Evolutionary conservation across 1,140 invertebrate species (phyloP), one percentile per base, ranked within the genome.

Genomic region (Fopius arisanus): DNA sequence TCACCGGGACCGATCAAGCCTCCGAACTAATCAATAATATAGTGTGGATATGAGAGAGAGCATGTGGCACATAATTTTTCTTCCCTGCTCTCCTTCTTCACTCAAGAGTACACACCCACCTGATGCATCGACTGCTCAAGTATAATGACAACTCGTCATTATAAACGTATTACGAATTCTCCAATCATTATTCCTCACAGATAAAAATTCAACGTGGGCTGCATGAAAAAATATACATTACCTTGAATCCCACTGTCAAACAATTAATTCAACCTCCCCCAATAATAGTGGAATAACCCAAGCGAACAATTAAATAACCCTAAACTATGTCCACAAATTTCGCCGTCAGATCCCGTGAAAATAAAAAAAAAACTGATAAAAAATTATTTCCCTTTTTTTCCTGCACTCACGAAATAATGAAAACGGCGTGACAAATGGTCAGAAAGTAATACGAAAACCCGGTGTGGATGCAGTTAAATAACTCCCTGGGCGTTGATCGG

Each of bases 21-120:
- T 79, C 83, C 82, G 82, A 84, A 85, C 83, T 82, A 84, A 84
- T 85, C 84, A 85, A 85, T 85, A 84, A 84, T 84, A 43, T 70
- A 33, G 19, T 59, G 54, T 26, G 23, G 23, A 59, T 51, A 54
- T 28, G 41, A 70, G 23, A 65, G 54, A 23, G 26, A n/a, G 10
- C 31, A 31, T 63, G 65, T 41, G 59, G 54, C 14, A 51, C 51
- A 33, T 68, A 41, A 43, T 40, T 40, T 74, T 37, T 40, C 31
- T 66, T 37, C 65, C 31, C 62, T 59, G 28, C 63, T 67, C 28
- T 67, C 62, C 54, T 67, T 70, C 23, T 71, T 23, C 12, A 37
- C 31, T 4, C 48, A 23, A 31, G 26, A 59, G 54, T 65, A 31
- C 62, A 31, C 28, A 29, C 26, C 29, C 62, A 41, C 70, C 71